Base-by-base conservation (phyloP, 2,797 vertebrate species). In the Sebastes oblongus region DNA sequence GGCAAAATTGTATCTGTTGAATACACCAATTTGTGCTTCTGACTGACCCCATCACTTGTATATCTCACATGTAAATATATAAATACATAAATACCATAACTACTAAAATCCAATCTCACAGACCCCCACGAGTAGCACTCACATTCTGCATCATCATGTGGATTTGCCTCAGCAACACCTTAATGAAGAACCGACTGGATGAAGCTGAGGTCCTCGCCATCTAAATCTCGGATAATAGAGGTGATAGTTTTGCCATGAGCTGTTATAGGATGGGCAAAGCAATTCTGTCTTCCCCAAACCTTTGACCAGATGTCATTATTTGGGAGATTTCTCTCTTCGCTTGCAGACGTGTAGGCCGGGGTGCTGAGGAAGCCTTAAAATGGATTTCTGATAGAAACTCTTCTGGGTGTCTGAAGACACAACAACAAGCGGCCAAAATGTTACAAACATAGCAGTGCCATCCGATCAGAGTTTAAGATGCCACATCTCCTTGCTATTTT, bases 281-380 rank as follows among this genome's bases (percentile, higher is more conserved):
- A 75, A 86, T 85, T 82, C 75, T 60, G 24, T 42, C 36, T 82
- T 68, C 59, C 22, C 16, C 4, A 12, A 73, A 80, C 83, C 82
- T 87, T 84, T 81, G 78, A 78, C 79, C 75, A 61, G 24, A 79
- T 70, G 72, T 84, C 64, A 88, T 91, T 86, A 88, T 89, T 78
- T 61, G 20, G 46, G 61, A 70, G 24, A 65, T 84, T 74, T 75
- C 27, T 64, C 24, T 36, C 61, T 39, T 59, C 12, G 3, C 84
- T 79, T 65, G 29, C 70, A 29, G 54, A 68, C 58, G 46, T 30
- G 42, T 22, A 78, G 66, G 56, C 42, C 50, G 32, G 3, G 16
- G 65, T 60, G 65, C n/a, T 30, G 71, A 71, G 61, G 58, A 83
- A 64, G 58, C 69, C n/a, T 60, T 56, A 54, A 70, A 75, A 20